Conservation (phyloP, 1,140 invertebrate species). For the Neodiprion lecontei region DNA sequence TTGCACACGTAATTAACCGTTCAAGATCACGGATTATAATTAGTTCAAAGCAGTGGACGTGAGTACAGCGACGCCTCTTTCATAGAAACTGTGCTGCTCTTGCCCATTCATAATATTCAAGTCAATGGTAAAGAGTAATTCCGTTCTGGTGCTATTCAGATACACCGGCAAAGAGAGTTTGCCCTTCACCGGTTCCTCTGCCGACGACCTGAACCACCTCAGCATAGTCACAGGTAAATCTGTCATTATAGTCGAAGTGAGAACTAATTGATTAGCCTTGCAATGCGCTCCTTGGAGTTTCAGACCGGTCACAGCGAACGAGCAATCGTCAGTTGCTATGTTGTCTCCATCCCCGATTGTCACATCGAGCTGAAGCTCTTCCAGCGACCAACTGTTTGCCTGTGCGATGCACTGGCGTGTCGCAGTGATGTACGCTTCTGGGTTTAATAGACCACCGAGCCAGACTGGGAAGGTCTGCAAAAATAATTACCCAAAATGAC, state of each 20-base stretch:
- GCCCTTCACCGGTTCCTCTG: slow-evolving; percentile 64
- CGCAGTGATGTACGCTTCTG: slow-evolving; percentile 98
- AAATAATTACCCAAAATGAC: slow-evolving; percentile 29
- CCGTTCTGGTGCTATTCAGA: slow-evolving; percentile 93
- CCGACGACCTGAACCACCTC: slow-evolving; percentile 81
- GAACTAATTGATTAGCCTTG: slow-evolving; percentile 85
- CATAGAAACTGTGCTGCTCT: slow-evolving; percentile 93
- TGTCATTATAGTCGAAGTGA: slow-evolving; percentile 94
- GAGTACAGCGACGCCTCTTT: slow-evolving; percentile 94
- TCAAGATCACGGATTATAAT: slow-evolving; percentile 28
- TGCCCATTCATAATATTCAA: slow-evolving; percentile 86
- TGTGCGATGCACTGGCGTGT: slow-evolving; percentile 97
- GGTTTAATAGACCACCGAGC: slow-evolving; percentile 96
- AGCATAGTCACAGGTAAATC: slow-evolving; percentile 89
- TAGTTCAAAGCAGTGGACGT: slow-evolving; percentile 91
- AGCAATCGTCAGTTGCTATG: slow-evolving; percentile 74
- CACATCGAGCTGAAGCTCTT: slow-evolving; percentile 94
- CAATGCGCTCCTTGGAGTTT: slow-evolving; percentile 96
- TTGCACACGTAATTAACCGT: too few species aligned
- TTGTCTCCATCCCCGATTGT: slow-evolving; percentile 65
- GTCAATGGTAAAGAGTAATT: slow-evolving; percentile 95
- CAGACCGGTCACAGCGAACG: slow-evolving; percentile 85
- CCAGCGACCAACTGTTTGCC: slow-evolving; percentile 90
- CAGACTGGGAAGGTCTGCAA: slow-evolving; percentile 89
- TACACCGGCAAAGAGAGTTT: slow-evolving; percentile 95